phyloP scores from a whole-genome alignment of 2,797 vertebrate species.

The Aythya fuligula region DNA sequence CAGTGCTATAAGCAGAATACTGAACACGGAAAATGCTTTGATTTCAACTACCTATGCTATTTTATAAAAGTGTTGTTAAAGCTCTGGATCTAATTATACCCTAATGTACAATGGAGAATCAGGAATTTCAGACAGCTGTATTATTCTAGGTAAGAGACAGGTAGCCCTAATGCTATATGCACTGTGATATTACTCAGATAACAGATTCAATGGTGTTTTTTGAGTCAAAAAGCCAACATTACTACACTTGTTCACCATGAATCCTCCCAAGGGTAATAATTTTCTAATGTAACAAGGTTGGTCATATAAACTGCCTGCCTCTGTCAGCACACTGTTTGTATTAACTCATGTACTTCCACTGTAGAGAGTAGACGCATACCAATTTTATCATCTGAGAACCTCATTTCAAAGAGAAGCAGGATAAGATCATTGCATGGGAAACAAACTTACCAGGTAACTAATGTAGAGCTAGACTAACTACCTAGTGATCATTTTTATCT shows the following conservation, averaged over 20 bases:
- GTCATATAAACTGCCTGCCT: not conserved
- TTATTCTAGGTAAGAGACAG: not conserved
- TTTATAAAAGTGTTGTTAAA: not conserved
- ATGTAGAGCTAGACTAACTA: not conserved
- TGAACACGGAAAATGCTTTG: not conserved
- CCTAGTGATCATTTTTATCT: not conserved
- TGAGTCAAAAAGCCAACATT: rapidly evolving
- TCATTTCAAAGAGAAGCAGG: not conserved
- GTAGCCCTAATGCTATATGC: rapidly evolving
- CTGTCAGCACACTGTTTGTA: not conserved
- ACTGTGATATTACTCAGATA: not conserved
- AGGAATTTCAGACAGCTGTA: not conserved
- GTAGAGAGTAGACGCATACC: not conserved
- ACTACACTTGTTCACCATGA: not conserved
- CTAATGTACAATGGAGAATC: not conserved
- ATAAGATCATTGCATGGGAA: not conserved
- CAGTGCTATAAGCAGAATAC: not conserved
- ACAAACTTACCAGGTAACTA: not conserved
- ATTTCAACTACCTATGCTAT: not conserved
- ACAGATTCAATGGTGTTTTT: not conserved
- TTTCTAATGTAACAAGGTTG: not conserved
- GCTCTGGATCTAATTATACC: not conserved
- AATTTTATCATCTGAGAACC: not conserved
- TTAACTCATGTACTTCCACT: not conserved
- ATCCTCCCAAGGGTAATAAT: not conserved